Evolutionary conservation across 2,888 invertebrate species (phyloP).

Genomic region (Ichneumoninae sp.): DNA sequence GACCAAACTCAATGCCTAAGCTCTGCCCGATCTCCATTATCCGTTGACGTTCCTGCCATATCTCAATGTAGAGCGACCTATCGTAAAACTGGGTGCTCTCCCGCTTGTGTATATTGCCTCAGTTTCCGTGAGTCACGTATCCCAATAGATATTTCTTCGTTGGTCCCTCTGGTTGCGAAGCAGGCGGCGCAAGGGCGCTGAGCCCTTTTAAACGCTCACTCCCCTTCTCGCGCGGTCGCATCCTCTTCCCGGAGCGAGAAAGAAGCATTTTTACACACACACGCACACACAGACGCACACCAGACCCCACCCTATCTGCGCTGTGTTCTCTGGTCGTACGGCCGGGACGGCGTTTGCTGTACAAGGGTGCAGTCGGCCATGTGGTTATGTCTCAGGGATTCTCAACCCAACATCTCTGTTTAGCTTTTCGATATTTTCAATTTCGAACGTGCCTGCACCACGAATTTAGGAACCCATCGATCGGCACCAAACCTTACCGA

Average conservation of each 20-base stretch:
- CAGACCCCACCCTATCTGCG: slow-evolving; percentile 45
- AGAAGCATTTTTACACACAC: slow-evolving; percentile 21
- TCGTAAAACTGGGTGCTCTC: slow-evolving; percentile 6
- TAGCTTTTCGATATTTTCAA: background rate
- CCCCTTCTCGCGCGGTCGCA: slow-evolving; percentile 31
- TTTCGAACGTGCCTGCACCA: background rate
- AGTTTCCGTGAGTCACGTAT: slow-evolving; percentile 54
- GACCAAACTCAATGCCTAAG: background rate
- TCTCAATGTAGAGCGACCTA: slow-evolving; percentile 10
- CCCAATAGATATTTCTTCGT: slow-evolving; percentile 51
- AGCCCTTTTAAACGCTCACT: slow-evolving; percentile 56
- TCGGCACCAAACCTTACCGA: background rate
- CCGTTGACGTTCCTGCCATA: background rate
- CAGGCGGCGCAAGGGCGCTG: slow-evolving; percentile 25
- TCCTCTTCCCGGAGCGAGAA: slow-evolving; percentile 36
- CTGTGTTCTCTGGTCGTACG: slow-evolving; percentile 17
- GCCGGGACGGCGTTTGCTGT: slow-evolving; percentile 17
- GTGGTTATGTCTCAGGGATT: slow-evolving; percentile 54
- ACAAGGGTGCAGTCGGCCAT: slow-evolving; percentile 59
- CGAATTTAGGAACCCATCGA: background rate
- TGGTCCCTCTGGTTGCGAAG: slow-evolving; percentile 39
- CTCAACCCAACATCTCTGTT: slow-evolving; percentile 49
- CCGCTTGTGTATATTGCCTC: slow-evolving; percentile 48
- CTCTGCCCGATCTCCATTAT: background rate
- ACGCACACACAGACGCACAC: slow-evolving; percentile 7